Percentiles rank a stretch among this genome's conserved stretches.
Conservation (phyloP, 1,140 invertebrate genomes). For the Streblospio benedicti region DNA sequence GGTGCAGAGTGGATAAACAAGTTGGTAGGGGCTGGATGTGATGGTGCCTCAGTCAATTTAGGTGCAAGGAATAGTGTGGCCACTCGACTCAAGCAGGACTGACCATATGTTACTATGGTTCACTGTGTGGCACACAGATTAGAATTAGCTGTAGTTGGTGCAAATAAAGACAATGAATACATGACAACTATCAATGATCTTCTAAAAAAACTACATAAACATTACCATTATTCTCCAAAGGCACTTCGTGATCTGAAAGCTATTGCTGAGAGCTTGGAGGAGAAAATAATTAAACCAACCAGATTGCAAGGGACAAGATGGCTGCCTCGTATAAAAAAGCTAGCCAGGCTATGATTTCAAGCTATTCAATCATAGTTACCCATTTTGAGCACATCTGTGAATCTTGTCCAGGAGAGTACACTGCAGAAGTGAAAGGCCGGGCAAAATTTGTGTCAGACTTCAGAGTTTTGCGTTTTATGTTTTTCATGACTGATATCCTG, state of each 20-base stretch:
- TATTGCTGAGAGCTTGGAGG: not conserved
- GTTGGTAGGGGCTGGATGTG: not conserved
- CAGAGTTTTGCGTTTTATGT: not conserved
- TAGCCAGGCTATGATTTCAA: not conserved
- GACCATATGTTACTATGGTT: not conserved
- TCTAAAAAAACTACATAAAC: too few relatives aligned
- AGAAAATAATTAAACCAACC: not conserved
- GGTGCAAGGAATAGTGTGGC: not conserved
- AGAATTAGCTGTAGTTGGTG: not conserved
- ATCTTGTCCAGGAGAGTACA: not conserved
- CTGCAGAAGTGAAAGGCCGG: not conserved
- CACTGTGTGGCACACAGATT: not conserved
- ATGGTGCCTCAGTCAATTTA: not conserved
- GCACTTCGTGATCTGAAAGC: too few relatives aligned
- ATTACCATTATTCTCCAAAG: too few relatives aligned
- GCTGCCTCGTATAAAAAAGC: not conserved
- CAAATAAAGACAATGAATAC: too few relatives aligned
- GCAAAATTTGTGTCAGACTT: not conserved
- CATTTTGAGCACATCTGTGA: not conserved
- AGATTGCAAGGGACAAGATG: not conserved
- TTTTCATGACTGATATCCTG: not conserved
- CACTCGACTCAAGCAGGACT: not conserved
- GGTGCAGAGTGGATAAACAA: not conserved
- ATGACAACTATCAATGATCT: too few relatives aligned
- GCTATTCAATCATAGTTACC: not conserved